These are phyloP conservation scores for Athene cunicularia DNA, from an alignment of 2,113 vertebrate species.

Conservation along the genomic window DNA sequence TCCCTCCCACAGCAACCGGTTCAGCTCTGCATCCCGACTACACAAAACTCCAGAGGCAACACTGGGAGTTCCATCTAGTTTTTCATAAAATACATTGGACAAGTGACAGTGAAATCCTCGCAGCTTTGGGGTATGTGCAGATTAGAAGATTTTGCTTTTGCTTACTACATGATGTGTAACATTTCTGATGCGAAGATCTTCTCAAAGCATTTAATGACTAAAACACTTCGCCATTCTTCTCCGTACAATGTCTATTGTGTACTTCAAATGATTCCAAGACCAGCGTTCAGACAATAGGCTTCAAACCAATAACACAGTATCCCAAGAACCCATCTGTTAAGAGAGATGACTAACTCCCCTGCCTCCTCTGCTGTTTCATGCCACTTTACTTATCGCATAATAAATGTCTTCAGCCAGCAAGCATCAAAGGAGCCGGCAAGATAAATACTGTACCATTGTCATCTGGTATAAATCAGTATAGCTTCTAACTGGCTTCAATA, in stretches of 20 bases:
- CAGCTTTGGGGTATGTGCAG: background rate
- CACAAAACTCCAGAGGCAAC: background rate
- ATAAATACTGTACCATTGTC: background rate
- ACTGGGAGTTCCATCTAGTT: background rate
- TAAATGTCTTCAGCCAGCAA: background rate
- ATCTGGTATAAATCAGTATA: background rate
- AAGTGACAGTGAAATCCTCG: background rate
- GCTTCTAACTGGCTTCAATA: background rate
- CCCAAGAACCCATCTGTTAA: slow-evolving; percentile 33
- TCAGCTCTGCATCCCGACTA: background rate
- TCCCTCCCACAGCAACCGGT: background rate
- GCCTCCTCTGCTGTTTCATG: slow-evolving; percentile 25
- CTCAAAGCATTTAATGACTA: background rate
- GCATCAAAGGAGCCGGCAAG: background rate
- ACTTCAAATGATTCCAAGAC: background rate
- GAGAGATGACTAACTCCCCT: slow-evolving; percentile 50
- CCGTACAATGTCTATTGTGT: background rate
- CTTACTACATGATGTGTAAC: background rate
- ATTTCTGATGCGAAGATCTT: background rate
- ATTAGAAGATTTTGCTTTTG: background rate
- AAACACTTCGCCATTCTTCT: background rate
- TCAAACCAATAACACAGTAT: background rate
- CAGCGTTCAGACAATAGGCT: background rate
- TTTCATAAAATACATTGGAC: background rate
- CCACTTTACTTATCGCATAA: background rate